phyloP scores from a whole-genome alignment of 2,888 invertebrate genomes.

The Lingula anatina region DNA sequence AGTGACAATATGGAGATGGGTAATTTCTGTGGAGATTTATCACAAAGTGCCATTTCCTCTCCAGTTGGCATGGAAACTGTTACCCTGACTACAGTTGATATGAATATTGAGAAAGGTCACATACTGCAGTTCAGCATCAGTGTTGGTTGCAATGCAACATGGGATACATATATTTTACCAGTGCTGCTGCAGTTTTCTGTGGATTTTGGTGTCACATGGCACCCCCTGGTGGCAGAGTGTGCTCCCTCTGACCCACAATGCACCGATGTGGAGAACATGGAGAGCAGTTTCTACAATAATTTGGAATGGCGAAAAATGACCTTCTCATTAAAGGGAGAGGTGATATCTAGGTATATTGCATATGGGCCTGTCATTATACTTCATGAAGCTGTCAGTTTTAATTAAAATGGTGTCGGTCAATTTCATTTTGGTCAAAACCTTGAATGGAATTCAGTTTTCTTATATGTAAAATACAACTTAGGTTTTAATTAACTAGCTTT shows the following conservation, averaged over 20 bases:
- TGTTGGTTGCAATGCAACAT: conserved; percentile 44
- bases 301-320: conserved; percentile 32
- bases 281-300: conserved; percentile 39
- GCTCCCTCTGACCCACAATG: conserved; percentile 36
- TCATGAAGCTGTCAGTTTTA: too few relatives aligned
- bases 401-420: too few relatives aligned
- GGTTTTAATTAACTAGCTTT: too few relatives aligned
- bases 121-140: conserved; percentile 44
- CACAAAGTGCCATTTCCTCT: conserved; percentile 25
- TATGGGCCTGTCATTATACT: too few relatives aligned
- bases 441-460: too few relatives aligned
- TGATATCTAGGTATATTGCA: conserved; percentile 28
- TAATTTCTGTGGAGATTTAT: conserved; percentile 33
- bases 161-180: conserved; percentile 34
- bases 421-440: too few relatives aligned
- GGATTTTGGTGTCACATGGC: conserved; percentile 47
- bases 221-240: conserved; percentile 34
- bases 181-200: conserved; percentile 48
- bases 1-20: conserved; percentile 32
- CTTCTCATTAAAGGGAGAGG: conserved; percentile 25
- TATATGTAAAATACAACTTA: too few relatives aligned
- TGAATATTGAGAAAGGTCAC: conserved; percentile 28
- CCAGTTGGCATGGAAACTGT: conserved; percentile 36
- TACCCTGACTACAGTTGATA: conserved; percentile 40
- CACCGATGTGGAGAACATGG: conserved; percentile 22